These are phyloP conservation scores for Phyllopteryx taeniolatus DNA, from an alignment of 2,113 vertebrate genomes.

Conservation along the genomic window DNA sequence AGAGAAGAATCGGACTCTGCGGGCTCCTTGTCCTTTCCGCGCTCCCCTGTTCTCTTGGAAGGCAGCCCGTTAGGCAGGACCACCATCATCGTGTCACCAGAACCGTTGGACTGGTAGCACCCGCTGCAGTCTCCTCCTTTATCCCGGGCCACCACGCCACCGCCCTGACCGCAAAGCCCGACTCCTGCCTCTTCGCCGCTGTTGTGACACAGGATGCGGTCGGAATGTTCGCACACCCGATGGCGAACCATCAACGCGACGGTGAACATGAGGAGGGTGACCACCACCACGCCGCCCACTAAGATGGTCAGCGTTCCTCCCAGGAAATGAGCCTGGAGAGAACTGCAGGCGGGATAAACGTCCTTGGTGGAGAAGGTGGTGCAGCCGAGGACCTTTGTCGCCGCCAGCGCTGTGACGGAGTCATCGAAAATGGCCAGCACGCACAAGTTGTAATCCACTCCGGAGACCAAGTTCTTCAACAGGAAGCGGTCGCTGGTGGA, in stretches of 20 bases:
- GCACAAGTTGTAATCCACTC: constrained; percentile 85
- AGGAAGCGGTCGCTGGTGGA: constrained; percentile 81
- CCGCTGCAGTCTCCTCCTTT: constrained; percentile 76
- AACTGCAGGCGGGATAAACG: constrained; percentile 83
- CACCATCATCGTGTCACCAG: constrained; percentile 79
- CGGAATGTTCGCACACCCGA: constrained; percentile 74
- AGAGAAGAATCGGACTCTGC: constrained; percentile 35
- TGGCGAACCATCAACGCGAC: constrained; percentile 88
- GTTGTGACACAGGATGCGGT: constrained; percentile 52
- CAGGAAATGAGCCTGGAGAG: constrained; percentile 86
- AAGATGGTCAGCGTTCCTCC: constrained; percentile 87
- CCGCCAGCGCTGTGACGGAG: constrained; percentile 77
- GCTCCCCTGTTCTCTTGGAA: constrained; percentile 51
- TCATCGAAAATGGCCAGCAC: constrained; percentile 87
- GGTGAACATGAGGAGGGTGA: constrained; percentile 86
- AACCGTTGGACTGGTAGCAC: constrained; percentile 84
- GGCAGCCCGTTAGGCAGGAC: constrained; percentile 75
- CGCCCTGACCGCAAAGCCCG: constrained; percentile 62
- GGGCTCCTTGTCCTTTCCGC: constrained; percentile 46
- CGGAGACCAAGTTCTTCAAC: constrained; percentile 84
- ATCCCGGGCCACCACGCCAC: constrained; percentile 47
- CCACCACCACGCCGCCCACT: constrained; percentile 86
- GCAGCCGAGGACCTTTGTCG: constrained; percentile 85
- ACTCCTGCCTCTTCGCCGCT: constrained; percentile 52
- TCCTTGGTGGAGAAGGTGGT: constrained; percentile 84